Conservation (phyloP, 2,113 vertebrate genomes). For the Spilogale gracilis region DNA sequence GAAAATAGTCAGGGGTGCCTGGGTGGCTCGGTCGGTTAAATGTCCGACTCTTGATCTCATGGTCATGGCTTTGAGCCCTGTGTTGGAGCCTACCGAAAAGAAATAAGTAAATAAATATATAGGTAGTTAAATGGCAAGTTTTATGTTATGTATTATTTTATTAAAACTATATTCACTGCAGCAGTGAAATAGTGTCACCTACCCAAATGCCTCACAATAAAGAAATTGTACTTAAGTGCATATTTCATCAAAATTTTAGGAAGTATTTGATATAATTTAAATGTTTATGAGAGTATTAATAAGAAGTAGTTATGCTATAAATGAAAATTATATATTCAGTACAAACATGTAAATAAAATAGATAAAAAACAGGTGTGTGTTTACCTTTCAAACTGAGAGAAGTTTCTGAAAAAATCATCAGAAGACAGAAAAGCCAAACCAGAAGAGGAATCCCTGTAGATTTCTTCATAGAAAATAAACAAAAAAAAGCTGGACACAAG, state of each 20-base stretch:
- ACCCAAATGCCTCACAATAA: not conserved
- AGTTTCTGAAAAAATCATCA: not conserved
- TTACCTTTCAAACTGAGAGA: not conserved
- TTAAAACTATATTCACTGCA: not conserved
- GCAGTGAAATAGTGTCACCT: not conserved
- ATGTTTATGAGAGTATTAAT: not conserved
- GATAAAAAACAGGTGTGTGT: not conserved
- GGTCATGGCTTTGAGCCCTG: not conserved
- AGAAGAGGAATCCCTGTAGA: not conserved
- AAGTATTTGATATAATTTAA: not conserved
- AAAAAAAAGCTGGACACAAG: not conserved
- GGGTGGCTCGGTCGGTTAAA: not conserved
- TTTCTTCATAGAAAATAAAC: not conserved
- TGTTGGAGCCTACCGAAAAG: not conserved
- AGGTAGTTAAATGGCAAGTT: not conserved
- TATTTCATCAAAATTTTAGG: not conserved
- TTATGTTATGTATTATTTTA: not conserved
- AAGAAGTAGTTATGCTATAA: not conserved
- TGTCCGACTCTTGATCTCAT: not conserved
- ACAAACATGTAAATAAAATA: constrained; percentile 23
- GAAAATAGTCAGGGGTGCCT: not conserved
- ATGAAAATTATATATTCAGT: constrained; percentile 6
- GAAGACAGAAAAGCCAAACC: not conserved
- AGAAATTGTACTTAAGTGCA: not conserved
- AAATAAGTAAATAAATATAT: not conserved